phyloP scores from a whole-genome alignment of 2,888 invertebrate species.

The Epistrophella euchroma region DNA sequence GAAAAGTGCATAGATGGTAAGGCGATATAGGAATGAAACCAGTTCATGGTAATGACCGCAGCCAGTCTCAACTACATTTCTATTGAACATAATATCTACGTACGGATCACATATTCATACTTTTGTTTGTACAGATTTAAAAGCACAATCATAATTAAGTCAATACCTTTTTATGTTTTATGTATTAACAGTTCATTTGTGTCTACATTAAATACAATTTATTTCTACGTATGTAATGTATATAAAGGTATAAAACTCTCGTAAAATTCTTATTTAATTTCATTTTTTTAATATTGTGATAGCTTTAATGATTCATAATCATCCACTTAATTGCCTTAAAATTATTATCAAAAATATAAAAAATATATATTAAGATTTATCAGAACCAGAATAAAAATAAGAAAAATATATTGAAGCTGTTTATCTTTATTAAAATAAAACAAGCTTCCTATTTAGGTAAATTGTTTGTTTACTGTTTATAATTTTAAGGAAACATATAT shows the following conservation, averaged over 20 bases:
- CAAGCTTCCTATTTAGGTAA: not conserved
- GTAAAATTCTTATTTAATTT: too few species aligned
- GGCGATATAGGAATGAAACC: conserved; percentile 40
- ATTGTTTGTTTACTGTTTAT: not conserved
- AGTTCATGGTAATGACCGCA: conserved; percentile 31
- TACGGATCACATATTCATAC: not conserved
- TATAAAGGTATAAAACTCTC: too few species aligned
- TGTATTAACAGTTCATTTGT: not conserved
- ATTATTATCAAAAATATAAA: not conserved
- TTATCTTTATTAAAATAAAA: not conserved
- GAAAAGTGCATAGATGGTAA: conserved; percentile 19
- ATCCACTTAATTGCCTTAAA: not conserved
- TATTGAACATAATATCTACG: not conserved
- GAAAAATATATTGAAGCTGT: not conserved
- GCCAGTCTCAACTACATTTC: not conserved
- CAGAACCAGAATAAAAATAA: not conserved
- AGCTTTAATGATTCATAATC: too few species aligned
- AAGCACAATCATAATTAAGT: not conserved
- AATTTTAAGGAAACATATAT: too few species aligned
- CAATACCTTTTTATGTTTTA: not conserved
- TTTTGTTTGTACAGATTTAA: not conserved
- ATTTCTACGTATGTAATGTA: too few species aligned
- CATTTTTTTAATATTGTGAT: too few species aligned
- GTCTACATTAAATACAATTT: too few species aligned
- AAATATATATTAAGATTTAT: not conserved